phyloP scores from a whole-genome alignment of 92 coral and sea anemone species.

The Epizoanthus illoricatus region DNA sequence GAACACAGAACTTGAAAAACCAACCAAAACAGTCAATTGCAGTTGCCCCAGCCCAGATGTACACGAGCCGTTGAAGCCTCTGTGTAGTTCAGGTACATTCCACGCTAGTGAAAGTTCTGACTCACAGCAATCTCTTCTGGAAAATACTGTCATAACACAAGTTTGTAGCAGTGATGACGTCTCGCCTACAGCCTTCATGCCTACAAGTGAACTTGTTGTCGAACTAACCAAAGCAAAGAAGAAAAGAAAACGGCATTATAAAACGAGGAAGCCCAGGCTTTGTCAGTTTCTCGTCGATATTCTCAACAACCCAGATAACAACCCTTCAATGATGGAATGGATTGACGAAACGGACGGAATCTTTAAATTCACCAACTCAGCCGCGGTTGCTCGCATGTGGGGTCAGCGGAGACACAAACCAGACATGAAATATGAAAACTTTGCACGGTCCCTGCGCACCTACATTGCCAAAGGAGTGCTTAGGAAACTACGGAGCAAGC shows the following conservation, averaged over 20 bases:
- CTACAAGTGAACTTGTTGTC: neutral
- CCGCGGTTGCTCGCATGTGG: conserved; percentile 39
- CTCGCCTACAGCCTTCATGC: neutral
- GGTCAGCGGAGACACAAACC: conserved; percentile 35
- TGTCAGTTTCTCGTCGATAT: conserved; percentile 34
- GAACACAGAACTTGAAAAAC: too few relatives aligned
- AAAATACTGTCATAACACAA: neutral
- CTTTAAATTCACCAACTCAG: conserved; percentile 23
- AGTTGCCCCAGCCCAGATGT: too few relatives aligned
- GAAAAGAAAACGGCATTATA: neutral
- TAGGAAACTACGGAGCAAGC: conserved; percentile 19
- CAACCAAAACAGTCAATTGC: too few relatives aligned
- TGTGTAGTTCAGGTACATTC: neutral
- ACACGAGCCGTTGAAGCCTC: too few relatives aligned
- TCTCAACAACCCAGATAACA: conserved; percentile 14
- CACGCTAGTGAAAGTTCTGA: neutral
- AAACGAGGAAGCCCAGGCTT: conserved; percentile 24
- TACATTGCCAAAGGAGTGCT: conserved; percentile 36
- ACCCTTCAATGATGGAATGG: conserved; percentile 40
- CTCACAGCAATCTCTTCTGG: neutral
- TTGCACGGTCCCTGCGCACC: conserved; percentile 36
- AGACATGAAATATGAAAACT: conserved; percentile 34
- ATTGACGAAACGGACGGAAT: conserved; percentile 37
- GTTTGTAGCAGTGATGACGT: neutral
- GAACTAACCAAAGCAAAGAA: neutral